These are phyloP conservation scores for Volucella bombylans DNA, from an alignment of 2,888 invertebrate species.

Conservation along the genomic window DNA sequence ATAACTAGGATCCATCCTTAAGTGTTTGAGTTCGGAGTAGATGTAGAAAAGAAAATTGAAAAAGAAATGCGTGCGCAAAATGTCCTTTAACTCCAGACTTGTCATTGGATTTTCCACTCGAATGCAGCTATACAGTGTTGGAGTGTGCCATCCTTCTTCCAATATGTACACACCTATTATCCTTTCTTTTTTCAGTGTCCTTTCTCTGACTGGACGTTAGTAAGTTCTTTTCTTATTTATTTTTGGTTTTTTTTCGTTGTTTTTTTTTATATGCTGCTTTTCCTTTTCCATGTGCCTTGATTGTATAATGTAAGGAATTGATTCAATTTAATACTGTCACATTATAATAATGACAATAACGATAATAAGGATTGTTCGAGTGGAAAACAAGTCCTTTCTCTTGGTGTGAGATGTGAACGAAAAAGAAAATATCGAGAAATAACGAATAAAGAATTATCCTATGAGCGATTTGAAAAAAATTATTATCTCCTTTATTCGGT, in stretches of 20 bases:
- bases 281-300: constrained; percentile 59
- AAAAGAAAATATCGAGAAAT: constrained; percentile 16
- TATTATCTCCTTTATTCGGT: constrained; percentile 50
- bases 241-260: background rate
- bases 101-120: constrained; percentile 64
- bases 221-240: constrained; percentile 14
- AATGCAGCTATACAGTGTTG: constrained; percentile 33
- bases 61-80: constrained; percentile 63
- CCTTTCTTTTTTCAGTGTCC: constrained; percentile 31
- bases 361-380: constrained; percentile 78
- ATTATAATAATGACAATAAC: constrained; percentile 74
- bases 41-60: background rate
- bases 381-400: constrained; percentile 78
- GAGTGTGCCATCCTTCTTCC: background rate
- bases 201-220: constrained; percentile 43
- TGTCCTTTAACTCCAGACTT: constrained; percentile 31
- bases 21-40: background rate
- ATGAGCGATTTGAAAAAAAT: constrained; percentile 37
- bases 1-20: constrained; percentile 29
- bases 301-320: constrained; percentile 68
- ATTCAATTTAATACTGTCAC: constrained; percentile 69
- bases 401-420: constrained; percentile 61
- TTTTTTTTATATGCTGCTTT: background rate
- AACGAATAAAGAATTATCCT: constrained; percentile 55
- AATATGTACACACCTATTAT: constrained; percentile 36